A percentile compares a stretch with the other conserved stretches of the same genome.
Conservation (phyloP, 2,888 invertebrate species). For the Phengaris alcon region DNA sequence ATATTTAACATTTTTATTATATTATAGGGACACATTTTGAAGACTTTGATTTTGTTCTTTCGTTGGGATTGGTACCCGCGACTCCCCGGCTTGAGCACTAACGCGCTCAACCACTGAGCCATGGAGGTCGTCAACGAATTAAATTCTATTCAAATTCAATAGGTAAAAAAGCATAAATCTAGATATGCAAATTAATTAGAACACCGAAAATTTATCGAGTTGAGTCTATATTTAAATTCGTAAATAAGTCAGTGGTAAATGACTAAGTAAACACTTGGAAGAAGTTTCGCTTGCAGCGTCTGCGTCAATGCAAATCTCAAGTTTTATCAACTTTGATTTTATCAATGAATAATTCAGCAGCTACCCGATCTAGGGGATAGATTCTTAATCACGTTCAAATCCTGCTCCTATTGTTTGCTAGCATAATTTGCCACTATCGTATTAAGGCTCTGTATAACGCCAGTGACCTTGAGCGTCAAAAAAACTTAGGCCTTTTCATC, state of each 20-base stretch:
- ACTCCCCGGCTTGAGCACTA: no score
- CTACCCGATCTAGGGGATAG: not conserved
- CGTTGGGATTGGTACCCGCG: no score
- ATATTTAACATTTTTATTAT: no score
- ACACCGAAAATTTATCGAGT: not conserved
- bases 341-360: slow-evolving; percentile 25
- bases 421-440: not conserved
- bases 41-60: no score
- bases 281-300: slow-evolving; percentile 21
- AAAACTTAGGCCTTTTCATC: no score
- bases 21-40: no score
- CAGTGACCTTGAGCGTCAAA: no score
- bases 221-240: not conserved
- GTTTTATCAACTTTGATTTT: slow-evolving; percentile 23
- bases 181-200: not conserved
- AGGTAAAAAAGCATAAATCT: not conserved
- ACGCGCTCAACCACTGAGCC: not conserved
- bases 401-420: slow-evolving; percentile 1
- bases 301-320: slow-evolving; percentile 26
- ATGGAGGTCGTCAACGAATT: not conserved
- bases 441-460: no score
- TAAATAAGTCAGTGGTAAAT: slow-evolving; percentile 22
- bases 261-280: slow-evolving; percentile 11
- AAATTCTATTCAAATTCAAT: not conserved
- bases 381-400: slow-evolving; percentile 19